phyloP scores from a whole-genome alignment of 2,113 vertebrate species.

The Micronycteris hirsuta region DNA sequence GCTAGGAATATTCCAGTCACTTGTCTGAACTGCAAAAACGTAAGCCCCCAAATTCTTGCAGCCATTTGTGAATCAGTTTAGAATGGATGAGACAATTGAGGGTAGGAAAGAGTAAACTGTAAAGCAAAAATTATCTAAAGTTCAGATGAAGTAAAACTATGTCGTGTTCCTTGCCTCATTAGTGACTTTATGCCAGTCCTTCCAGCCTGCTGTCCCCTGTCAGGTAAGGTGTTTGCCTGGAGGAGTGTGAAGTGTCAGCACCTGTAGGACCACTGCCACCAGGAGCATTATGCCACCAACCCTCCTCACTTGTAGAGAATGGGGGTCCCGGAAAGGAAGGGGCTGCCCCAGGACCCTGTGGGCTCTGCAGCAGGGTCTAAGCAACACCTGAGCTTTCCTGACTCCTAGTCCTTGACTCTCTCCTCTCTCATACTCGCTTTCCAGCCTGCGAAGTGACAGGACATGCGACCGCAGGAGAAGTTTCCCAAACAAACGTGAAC shows the following conservation, averaged over 20 bases:
- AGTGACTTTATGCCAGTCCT: slow-evolving; percentile 54
- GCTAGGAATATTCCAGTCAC: slow-evolving; percentile 86
- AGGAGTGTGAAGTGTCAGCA: slow-evolving; percentile 25
- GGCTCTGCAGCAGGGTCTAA: neutral
- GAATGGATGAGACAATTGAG: slow-evolving; percentile 58
- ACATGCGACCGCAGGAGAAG: rapidly evolving
- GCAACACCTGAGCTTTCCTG: neutral
- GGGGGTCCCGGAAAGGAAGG: neutral
- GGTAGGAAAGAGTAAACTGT: slow-evolving; percentile 67
- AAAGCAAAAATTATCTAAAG: slow-evolving; percentile 72
- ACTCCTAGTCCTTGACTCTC: neutral
- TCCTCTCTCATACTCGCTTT: neutral
- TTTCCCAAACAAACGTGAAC: neutral
- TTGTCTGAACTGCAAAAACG: slow-evolving; percentile 82
- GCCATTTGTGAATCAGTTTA: slow-evolving; percentile 74
- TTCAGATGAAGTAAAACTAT: slow-evolving; percentile 60
- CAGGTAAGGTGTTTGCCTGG: neutral
- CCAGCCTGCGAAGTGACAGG: neutral
- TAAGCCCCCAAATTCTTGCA: slow-evolving; percentile 79
- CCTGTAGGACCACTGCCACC: neutral
- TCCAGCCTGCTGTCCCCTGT: slow-evolving; percentile 43
- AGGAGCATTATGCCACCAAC: neutral
- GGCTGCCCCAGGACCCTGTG: neutral
- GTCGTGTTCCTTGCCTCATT: slow-evolving; percentile 68
- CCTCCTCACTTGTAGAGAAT: neutral